Conservation (phyloP, 2,113 vertebrate genomes). For the Planiliza haematocheilus region DNA sequence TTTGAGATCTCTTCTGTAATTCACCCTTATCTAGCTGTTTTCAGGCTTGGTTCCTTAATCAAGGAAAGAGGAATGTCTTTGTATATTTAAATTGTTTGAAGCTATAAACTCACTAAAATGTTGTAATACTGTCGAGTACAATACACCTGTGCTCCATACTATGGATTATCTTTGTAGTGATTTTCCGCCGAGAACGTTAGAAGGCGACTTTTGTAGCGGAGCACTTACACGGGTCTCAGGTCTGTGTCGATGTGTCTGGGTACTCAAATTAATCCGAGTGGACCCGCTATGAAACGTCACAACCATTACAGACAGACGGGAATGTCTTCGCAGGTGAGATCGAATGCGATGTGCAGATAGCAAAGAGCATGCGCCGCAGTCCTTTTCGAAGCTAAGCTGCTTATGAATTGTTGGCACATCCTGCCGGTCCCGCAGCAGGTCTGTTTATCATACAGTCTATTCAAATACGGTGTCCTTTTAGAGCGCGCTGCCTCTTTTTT, state of each 20-base stretch:
- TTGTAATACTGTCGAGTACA: neutral
- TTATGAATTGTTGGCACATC: neutral
- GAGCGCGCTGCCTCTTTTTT: no score
- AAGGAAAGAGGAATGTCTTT: conserved; percentile 39
- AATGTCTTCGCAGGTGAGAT: neutral
- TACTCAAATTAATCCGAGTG: neutral
- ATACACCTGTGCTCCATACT: no score
- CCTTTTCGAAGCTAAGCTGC: neutral
- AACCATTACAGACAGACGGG: neutral
- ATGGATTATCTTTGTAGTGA: no score
- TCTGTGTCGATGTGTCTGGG: neutral
- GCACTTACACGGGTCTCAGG: neutral
- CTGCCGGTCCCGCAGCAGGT: neutral
- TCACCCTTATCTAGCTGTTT: conserved; percentile 61
- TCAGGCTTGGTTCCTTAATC: conserved; percentile 63
- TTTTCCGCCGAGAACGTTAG: no score
- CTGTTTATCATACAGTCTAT: no score
- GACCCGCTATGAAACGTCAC: neutral
- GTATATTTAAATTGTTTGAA: conserved; percentile 24
- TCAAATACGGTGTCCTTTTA: neutral
- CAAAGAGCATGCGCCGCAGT: neutral
- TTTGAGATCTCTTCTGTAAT: conserved; percentile 49
- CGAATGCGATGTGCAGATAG: no score
- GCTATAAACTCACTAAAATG: conserved; percentile 4
- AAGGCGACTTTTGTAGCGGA: neutral